Evolutionary conservation across 37 sponge, comb jelly and placozoan species (phyloP).

Genomic region (Halisarca cf. caerulea): DNA sequence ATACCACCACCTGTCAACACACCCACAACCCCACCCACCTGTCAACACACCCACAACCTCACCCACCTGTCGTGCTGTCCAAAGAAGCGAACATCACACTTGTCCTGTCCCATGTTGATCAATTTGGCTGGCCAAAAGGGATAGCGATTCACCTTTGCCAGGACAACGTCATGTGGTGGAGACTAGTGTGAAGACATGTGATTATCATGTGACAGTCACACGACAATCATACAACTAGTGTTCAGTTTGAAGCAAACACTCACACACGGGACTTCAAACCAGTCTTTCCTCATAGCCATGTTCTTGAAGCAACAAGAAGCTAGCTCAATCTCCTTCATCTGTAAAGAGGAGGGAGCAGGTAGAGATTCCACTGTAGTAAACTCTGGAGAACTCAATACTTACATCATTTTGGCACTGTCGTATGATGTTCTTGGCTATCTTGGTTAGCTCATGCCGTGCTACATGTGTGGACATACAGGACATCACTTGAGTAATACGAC

Average conservation of each 20-base stretch:
- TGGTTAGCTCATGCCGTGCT: constrained; percentile 82
- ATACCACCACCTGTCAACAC: no score
- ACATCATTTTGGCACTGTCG: constrained; percentile 86
- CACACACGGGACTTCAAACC: constrained; percentile 89
- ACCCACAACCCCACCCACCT: no score
- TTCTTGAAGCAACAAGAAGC: constrained; percentile 88
- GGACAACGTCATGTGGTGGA: constrained; percentile 79
- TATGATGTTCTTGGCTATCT: constrained; percentile 85
- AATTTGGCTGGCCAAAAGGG: constrained; percentile 97
- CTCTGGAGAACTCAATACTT: no score
- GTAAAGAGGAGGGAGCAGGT: no score
- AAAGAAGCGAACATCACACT: constrained; percentile 95
- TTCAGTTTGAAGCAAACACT: constrained; percentile 15
- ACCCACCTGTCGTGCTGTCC: constrained; percentile 83
- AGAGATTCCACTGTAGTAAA: no score
- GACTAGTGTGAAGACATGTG: constrained; percentile 4
- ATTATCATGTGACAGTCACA: neutral
- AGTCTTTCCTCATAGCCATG: constrained; percentile 75
- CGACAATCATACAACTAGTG: neutral
- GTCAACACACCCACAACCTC: no score
- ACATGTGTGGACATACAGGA: neutral
- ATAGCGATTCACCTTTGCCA: constrained; percentile 92
- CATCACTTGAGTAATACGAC: neutral
- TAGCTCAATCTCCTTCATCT: constrained; percentile 90
- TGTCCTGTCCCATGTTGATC: constrained; percentile 79